phyloP scores from a whole-genome alignment of 2,113 vertebrate species.

The Aptenodytes patagonicus region DNA sequence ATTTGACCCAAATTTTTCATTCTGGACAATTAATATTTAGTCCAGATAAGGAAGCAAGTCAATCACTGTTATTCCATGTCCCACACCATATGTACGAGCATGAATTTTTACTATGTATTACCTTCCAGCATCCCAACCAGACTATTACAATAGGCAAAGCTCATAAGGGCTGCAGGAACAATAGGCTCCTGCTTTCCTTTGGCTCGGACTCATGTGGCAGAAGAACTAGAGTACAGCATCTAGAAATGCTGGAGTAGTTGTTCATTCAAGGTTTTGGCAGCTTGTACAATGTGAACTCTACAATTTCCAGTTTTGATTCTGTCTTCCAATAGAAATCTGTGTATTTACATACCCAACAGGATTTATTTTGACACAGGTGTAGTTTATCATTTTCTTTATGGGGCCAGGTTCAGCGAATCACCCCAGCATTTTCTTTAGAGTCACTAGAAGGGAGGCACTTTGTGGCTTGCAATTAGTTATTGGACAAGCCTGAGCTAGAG shows the following conservation, averaged over 20 bases:
- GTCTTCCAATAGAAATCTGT: not conserved
- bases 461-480: not conserved
- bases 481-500: not conserved
- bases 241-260: not conserved
- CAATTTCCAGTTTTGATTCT: not conserved
- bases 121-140: not conserved
- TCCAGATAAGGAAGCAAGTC: not conserved
- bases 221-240: not conserved
- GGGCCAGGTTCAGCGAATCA: not conserved
- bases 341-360: not conserved
- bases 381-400: not conserved
- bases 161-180: not conserved
- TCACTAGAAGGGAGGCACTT: not conserved
- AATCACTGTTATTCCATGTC: not conserved
- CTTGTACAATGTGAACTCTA: not conserved
- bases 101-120: not conserved
- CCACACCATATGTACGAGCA: not conserved
- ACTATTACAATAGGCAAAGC: not conserved
- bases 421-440: not conserved
- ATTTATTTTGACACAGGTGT: not conserved
- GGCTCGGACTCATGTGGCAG: accelerated
- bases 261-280: not conserved
- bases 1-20: not conserved
- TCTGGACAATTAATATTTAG: not conserved
- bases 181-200: not conserved